Percentiles rank a stretch among this genome's conserved stretches.
Conservation (phyloP, 1,140 invertebrate genomes). For the Sarcophaga peregrina region DNA sequence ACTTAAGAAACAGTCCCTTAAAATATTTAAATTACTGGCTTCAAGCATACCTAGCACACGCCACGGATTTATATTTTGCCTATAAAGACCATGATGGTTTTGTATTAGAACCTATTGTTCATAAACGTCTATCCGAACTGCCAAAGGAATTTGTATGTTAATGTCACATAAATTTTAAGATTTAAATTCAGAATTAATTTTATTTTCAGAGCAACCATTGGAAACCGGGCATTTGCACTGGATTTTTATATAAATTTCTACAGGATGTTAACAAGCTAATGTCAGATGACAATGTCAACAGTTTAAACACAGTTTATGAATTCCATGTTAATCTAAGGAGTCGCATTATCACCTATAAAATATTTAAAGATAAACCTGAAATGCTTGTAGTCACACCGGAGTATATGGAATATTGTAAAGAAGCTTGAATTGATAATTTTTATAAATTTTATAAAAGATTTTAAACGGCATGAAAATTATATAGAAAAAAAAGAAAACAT, state of each 20-base stretch:
- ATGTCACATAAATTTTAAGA: too few species aligned
- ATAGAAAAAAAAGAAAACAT: too few species aligned
- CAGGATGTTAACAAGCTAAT: not conserved
- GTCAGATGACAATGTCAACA: not conserved
- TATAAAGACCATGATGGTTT: not conserved
- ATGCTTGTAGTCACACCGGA: not conserved
- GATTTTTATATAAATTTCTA: slow-evolving; percentile 24
- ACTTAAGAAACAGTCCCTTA: not conserved
- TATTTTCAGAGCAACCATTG: not conserved
- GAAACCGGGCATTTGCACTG: not conserved
- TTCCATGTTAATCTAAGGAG: not conserved
- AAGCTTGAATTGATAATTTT: too few species aligned
- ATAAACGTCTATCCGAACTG: not conserved
- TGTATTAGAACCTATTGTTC: not conserved
- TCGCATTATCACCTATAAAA: not conserved
- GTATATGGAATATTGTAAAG: not conserved
- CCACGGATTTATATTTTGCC: not conserved
- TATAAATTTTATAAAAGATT: too few species aligned
- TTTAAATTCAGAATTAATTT: too few species aligned
- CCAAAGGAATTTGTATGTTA: not conserved
- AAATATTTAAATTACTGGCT: slow-evolving; percentile 27
- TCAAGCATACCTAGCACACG: not conserved
- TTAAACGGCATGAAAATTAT: too few species aligned
- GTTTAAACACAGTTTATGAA: slow-evolving; percentile 4
- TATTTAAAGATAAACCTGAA: not conserved